A percentile compares a stretch with the other conserved stretches of the same genome.
Conservation (phyloP, 2,888 invertebrate species). For the Phoronis australis region DNA sequence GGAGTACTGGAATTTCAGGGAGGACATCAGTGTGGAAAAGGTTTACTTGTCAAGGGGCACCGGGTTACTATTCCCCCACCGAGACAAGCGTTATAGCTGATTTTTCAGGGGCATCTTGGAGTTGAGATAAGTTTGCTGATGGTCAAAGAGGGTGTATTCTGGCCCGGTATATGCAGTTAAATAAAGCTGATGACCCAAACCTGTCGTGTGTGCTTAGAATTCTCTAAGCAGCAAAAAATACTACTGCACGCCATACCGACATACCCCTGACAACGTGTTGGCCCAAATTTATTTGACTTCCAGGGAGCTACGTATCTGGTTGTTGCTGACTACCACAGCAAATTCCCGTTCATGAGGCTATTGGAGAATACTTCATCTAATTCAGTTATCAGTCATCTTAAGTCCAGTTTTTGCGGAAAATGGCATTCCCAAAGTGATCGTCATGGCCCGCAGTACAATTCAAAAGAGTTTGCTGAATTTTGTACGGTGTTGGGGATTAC, state of each 20-base stretch:
- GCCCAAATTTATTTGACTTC: not conserved
- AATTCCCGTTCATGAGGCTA: conserved; percentile 3
- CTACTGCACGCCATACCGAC: not conserved
- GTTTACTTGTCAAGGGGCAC: conserved; percentile 2
- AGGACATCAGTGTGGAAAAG: conserved; percentile 5
- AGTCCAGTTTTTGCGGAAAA: not conserved
- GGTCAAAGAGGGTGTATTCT: not conserved
- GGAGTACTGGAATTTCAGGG: conserved; percentile 5
- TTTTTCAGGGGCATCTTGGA: not conserved
- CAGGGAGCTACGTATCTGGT: too few relatives aligned
- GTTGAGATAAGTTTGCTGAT: not conserved
- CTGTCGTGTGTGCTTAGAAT: not conserved
- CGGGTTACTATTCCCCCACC: conserved; percentile 2
- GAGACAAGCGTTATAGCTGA: too few relatives aligned
- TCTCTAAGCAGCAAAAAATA: not conserved
- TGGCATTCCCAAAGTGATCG: too few relatives aligned
- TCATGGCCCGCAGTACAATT: too few relatives aligned
- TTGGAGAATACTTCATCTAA: not conserved
- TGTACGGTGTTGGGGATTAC: not conserved
- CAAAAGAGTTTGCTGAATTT: not conserved
- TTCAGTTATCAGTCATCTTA: conserved; percentile 1
- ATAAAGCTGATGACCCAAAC: not conserved
- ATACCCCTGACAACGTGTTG: not conserved
- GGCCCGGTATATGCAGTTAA: not conserved
- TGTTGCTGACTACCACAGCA: conserved; percentile 2